Evolutionary conservation across 1,140 invertebrate species (phyloP).

Genomic region (Pygmarrhopalites habei): DNA sequence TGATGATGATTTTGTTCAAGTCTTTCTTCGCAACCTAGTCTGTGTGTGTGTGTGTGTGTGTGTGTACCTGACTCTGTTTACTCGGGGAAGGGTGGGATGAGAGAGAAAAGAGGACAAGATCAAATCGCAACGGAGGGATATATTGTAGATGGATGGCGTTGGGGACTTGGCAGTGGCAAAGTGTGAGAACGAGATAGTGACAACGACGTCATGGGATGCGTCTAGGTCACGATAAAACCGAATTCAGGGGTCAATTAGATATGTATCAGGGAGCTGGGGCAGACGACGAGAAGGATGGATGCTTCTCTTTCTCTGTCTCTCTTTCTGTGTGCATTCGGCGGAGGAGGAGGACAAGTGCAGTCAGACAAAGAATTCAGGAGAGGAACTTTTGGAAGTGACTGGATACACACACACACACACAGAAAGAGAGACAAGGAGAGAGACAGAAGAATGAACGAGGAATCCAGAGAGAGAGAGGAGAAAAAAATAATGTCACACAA

Average conservation of each 20-base stretch:
- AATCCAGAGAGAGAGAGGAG: too few species aligned
- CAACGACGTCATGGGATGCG: not conserved
- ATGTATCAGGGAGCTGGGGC: conserved; percentile 21
- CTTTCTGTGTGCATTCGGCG: not conserved
- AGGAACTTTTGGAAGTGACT: not conserved
- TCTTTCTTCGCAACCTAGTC: too few species aligned
- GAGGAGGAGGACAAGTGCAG: not conserved
- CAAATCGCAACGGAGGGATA: too few species aligned
- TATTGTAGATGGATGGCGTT: too few species aligned
- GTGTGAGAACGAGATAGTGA: conserved; percentile 16
- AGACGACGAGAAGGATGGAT: not conserved
- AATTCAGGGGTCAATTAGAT: conserved; percentile 32
- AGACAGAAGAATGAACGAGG: not conserved
- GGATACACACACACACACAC: not conserved
- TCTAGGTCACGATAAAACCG: conserved; percentile 20
- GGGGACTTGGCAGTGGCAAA: not conserved
- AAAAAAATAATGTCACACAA: not conserved
- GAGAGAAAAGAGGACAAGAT: too few species aligned
- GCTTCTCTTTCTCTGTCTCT: not conserved
- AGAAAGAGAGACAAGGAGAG: not conserved
- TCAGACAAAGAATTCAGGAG: not conserved
- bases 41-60: too few species aligned
- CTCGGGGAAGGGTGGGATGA: too few species aligned
- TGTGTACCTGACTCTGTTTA: too few species aligned
- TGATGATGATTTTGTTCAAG: too few species aligned